Conservation (phyloP, 2,888 invertebrate genomes). For the Ptycholaimellus sp. region DNA sequence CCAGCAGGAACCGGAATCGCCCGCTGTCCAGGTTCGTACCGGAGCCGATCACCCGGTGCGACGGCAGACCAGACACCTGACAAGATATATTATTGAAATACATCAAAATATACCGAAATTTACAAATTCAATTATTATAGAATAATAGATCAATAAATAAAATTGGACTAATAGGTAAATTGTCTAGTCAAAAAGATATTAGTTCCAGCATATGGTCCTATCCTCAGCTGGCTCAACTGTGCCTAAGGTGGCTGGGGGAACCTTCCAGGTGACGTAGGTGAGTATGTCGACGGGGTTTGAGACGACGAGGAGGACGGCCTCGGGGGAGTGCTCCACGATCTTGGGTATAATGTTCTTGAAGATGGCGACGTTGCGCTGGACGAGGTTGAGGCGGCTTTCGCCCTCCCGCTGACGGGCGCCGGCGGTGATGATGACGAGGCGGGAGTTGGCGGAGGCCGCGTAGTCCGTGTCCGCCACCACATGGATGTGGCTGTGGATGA, state of each 20-base stretch:
- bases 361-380: conserved; percentile 68
- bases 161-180: too few species aligned
- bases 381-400: conserved; percentile 57
- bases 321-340: conserved; percentile 62
- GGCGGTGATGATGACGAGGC: conserved; percentile 64
- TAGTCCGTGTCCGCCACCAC: conserved; percentile 35
- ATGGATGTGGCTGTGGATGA: conserved; percentile 49
- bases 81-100: too few species aligned
- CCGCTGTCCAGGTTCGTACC: conserved; percentile 80
- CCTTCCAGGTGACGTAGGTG: conserved; percentile 82
- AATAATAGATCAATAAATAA: too few species aligned
- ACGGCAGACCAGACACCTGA: conserved; percentile 64
- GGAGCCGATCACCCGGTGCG: conserved; percentile 62
- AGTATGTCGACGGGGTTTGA: conserved; percentile 77
- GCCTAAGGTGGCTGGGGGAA: too few species aligned
- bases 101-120: too few species aligned
- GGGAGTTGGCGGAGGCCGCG: conserved; percentile 36
- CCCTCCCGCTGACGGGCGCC: conserved; percentile 71
- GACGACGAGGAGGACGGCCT: conserved; percentile 58
- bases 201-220: too few species aligned
- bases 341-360: too few species aligned
- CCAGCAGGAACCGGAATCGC: conserved; percentile 61
- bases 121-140: too few species aligned
- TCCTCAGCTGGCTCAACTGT: too few species aligned
- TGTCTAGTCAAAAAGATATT: too few species aligned